A percentile compares a stretch with the other conserved stretches of the same genome.
Conservation (phyloP, 2,797 vertebrate species). For the Limnodromus scolopaceus region DNA sequence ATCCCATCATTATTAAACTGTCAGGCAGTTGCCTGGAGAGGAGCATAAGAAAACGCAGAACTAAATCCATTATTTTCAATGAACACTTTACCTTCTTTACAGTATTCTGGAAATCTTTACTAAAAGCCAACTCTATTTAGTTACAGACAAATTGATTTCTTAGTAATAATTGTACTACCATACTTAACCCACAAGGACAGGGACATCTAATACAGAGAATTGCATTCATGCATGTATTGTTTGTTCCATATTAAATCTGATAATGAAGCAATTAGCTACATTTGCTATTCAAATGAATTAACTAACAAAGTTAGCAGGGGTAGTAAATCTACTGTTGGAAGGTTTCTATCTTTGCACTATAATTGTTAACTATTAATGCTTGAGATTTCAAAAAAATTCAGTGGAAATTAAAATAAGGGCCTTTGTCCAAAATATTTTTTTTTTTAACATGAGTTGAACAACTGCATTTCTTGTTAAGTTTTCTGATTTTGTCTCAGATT, state of each 20-base stretch:
- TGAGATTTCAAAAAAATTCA: neutral
- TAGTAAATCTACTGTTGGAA: neutral
- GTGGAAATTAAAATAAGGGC: neutral
- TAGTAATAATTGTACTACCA: neutral
- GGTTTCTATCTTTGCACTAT: neutral
- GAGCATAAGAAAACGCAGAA: constrained; percentile 36
- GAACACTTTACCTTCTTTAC: constrained; percentile 13
- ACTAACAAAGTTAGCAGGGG: neutral
- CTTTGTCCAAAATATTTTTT: neutral
- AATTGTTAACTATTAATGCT: neutral
- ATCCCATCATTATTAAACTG: constrained; percentile 30
- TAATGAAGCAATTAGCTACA: neutral
- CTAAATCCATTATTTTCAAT: constrained; percentile 17
- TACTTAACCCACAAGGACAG: neutral
- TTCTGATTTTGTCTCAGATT: neutral
- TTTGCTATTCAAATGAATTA: neutral
- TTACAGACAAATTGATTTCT: constrained; percentile 16
- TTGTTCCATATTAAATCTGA: neutral
- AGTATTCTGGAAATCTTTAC: neutral
- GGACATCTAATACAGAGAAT: neutral
- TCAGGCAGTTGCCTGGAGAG: constrained; percentile 24
- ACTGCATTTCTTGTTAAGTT: neutral
- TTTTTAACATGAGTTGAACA: neutral
- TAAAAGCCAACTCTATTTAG: constrained; percentile 12
- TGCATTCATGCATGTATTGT: neutral